Conservation (phyloP, 2,797 vertebrate genomes). For the Setipinna tenuifilis region DNA sequence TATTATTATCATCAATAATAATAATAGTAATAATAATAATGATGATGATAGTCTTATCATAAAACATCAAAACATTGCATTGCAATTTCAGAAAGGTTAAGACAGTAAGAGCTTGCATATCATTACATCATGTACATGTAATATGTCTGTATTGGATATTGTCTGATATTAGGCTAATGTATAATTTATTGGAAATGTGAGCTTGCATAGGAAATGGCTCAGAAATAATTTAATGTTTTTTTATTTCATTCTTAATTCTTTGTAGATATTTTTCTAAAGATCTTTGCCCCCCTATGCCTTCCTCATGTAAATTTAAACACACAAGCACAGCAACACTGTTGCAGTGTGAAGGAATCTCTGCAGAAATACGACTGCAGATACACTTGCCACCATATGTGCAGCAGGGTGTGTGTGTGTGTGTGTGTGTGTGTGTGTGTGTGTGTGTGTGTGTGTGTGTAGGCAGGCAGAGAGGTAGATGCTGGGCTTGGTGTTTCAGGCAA, state of each 20-base stretch:
- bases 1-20: too few relatives aligned
- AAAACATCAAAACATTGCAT: neutral
- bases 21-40: too few relatives aligned
- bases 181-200: neutral
- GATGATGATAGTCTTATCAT: too few relatives aligned
- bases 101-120: neutral
- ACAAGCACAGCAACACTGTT: neutral
- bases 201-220: neutral
- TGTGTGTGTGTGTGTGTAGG: neutral
- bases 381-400: neutral
- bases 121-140: neutral
- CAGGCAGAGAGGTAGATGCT: too few relatives aligned
- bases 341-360: constrained; percentile 3
- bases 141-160: neutral
- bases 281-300: neutral
- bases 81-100: neutral
- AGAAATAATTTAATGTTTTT: neutral
- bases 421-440: neutral
- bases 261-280: neutral
- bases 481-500: constrained; percentile 1
- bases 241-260: neutral
- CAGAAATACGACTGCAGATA: neutral
- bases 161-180: neutral
- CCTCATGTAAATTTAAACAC: neutral
- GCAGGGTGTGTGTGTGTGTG: neutral